Conservation (phyloP, 2,797 vertebrate genomes). For the Microhierax caerulescens region DNA sequence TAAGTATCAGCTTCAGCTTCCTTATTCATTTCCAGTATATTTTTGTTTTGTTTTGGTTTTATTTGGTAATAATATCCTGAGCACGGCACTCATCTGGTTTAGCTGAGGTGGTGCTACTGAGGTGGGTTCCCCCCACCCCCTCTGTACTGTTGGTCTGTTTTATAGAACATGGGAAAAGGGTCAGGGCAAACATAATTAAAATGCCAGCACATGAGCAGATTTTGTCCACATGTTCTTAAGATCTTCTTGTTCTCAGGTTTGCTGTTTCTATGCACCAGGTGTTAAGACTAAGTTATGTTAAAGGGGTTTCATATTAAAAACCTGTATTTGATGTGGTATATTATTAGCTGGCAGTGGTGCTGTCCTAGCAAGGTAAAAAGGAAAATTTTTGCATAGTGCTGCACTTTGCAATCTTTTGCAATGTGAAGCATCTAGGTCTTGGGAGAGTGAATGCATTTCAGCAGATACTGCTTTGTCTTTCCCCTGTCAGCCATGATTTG, state of each 20-base stretch:
- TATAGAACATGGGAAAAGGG: constrained; percentile 58
- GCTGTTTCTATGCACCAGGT: constrained; percentile 51
- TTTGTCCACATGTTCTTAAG: constrained; percentile 66
- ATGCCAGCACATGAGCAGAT: constrained; percentile 60
- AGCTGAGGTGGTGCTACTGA: constrained; percentile 29
- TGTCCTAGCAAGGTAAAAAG: background rate
- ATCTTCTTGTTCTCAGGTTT: constrained; percentile 36
- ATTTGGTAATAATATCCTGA: constrained; percentile 6
- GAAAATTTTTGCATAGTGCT: background rate
- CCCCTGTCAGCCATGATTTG: background rate
- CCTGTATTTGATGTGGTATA: constrained; percentile 33
- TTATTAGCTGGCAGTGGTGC: background rate
- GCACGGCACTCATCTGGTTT: background rate
- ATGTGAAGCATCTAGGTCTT: background rate
- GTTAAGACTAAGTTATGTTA: constrained; percentile 35
- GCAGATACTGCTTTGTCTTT: constrained; percentile 14
- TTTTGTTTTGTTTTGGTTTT: background rate
- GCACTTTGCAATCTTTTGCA: background rate
- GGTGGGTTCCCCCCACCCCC: background rate
- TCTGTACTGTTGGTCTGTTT: constrained; percentile 35
- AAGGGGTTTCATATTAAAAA: constrained; percentile 27
- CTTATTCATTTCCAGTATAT: background rate
- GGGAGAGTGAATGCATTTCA: background rate
- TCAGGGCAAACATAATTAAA: constrained; percentile 68
- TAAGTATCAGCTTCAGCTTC: constrained; percentile 18